phyloP scores from a whole-genome alignment of 2,888 invertebrate species.

The Leucoptera coffeella region DNA sequence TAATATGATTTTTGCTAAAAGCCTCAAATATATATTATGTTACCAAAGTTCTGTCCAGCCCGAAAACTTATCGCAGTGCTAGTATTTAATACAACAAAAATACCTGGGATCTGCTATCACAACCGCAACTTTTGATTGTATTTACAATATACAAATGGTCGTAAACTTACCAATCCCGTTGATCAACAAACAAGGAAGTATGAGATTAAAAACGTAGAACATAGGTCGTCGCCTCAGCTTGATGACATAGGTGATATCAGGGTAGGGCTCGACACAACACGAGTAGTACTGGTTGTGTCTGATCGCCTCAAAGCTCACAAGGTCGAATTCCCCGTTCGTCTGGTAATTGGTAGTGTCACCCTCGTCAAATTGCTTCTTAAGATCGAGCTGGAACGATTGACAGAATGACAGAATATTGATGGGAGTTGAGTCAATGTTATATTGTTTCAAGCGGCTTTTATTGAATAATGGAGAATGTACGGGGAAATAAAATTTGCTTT shows the following conservation, averaged over 20 bases:
- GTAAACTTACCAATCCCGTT: constrained; percentile 72
- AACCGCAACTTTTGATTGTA: no score
- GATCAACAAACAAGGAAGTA: constrained; percentile 77
- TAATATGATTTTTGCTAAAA: no score
- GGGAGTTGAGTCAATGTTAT: not conserved
- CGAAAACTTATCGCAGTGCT: no score
- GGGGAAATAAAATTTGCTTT: no score
- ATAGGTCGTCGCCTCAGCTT: constrained; percentile 69
- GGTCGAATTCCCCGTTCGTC: constrained; percentile 85
- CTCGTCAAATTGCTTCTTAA: constrained; percentile 69
- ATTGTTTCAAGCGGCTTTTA: not conserved
- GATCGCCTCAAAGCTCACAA: constrained; percentile 69
- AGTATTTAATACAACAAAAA: no score
- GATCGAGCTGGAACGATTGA: constrained; percentile 62
- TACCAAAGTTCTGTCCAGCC: no score
- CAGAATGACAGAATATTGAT: constrained; percentile 4
- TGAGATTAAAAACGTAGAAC: constrained; percentile 82
- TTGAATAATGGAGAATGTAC: no score
- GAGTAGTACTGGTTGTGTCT: constrained; percentile 71
- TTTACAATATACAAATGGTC: no score
- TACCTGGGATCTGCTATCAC: no score
- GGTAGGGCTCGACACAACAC: constrained; percentile 77
- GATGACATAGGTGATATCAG: constrained; percentile 78
- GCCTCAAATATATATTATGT: no score
- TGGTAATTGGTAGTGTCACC: constrained; percentile 87